Evolutionary conservation across 1,140 invertebrate genomes (phyloP).

Genomic region (Drosophila asahinai): DNA sequence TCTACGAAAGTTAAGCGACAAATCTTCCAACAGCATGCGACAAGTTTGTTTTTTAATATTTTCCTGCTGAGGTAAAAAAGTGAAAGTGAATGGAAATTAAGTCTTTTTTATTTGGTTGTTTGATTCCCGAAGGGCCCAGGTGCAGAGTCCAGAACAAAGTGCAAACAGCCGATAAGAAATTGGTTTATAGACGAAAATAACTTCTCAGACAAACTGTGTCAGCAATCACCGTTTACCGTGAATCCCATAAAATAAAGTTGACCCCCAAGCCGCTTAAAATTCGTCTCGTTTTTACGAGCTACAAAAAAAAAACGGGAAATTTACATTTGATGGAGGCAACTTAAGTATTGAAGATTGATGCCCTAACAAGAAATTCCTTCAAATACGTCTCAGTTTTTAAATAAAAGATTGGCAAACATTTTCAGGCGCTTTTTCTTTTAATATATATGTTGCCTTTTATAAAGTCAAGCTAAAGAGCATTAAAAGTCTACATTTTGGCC

Average conservation of each 20-base stretch:
- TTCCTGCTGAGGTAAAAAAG: neutral
- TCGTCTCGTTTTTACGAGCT: conserved; percentile 15
- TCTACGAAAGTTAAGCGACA: neutral
- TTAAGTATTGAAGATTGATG: neutral
- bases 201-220: conserved; percentile 5
- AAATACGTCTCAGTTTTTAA: neutral
- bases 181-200: conserved; percentile 15
- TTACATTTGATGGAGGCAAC: neutral
- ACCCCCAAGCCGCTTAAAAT: conserved; percentile 34
- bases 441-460: neutral
- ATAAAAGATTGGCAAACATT: neutral
- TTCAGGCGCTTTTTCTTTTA: neutral
- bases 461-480: neutral
- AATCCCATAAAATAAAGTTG: conserved; percentile 21
- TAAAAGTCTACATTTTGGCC: too few relatives aligned
- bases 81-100: conserved; percentile 11
- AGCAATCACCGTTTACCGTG: conserved; percentile 4
- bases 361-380: neutral
- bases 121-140: neutral
- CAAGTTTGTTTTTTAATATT: neutral
- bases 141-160: conserved; percentile 1
- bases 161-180: conserved; percentile 35
- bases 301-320: neutral
- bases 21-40: too few relatives aligned
- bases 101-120: conserved; percentile 3